Base-by-base conservation (phyloP, 2,888 invertebrate species). In the Isoperla grammatica region DNA sequence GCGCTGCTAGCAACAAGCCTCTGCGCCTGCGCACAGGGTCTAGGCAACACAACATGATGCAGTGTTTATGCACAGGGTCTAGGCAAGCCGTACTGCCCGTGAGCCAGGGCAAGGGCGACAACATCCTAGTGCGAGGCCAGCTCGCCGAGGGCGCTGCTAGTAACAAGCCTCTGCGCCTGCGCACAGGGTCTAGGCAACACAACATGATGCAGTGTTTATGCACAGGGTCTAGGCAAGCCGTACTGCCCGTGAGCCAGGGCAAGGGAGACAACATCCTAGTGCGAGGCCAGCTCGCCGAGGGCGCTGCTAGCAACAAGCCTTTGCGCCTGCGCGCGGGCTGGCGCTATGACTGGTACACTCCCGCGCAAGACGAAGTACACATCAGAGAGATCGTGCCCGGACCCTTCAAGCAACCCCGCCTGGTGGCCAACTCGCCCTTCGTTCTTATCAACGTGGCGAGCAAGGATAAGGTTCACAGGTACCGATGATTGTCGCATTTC, bases 381-480 rank as follows among this genome's bases (percentile, higher is more conserved):
- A 17, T 39, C 39, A 9, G 37, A 8, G 19, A 53, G 39, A 19
- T 53, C 19, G 39, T 53, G 8, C 39, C 53, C 12, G 53, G 53
- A 6, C 39, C 53, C 9, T 53, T 53, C 53, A 53, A 53, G 13
- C 13, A 46, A 2, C 37, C 39, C 2, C 53, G 17, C 9, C 53
- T 53, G 4, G 53, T 53, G 37, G 17, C 37, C 19, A 37, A 39
- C 39, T 19, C 53, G 6, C 53, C 53, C 17, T 53, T 53, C 53
- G 37, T 37, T 12, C 4, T 53, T 19, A 2, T 53, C 4, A 37
- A 39, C 11, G 17, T 37, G 39, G 8, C 8, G 29, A 8, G 8
- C 29, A 12, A 50, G 15, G 6, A n/a, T 29, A n/a, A 5, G 5
- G 3, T 2, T 8, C 20, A n/a, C 48, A 20, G 13, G 29, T 29